phyloP scores from a whole-genome alignment of 1,140 invertebrate genomes.

The Ladona fulva region DNA sequence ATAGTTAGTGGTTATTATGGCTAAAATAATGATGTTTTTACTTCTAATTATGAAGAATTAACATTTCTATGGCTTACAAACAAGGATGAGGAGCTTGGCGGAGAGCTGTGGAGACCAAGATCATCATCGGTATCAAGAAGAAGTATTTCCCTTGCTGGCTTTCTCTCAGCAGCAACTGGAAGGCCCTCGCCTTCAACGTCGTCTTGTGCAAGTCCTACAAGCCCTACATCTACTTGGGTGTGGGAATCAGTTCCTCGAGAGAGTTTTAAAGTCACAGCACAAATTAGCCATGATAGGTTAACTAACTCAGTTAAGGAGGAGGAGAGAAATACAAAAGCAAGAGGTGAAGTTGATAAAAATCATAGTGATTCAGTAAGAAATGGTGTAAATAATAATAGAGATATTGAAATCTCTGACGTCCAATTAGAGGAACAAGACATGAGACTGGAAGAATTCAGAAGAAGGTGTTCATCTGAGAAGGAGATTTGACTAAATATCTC shows the following conservation, averaged over 20 bases:
- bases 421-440: neutral
- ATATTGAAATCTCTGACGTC: neutral
- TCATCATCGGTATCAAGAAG: slow-evolving; percentile 20
- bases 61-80: too few species aligned
- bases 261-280: neutral
- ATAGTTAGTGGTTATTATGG: too few species aligned
- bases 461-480: neutral
- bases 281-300: neutral
- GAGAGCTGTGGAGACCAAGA: slow-evolving; percentile 30
- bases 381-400: neutral
- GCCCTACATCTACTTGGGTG: neutral
- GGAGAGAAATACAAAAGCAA: neutral
- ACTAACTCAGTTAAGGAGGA: neutral
- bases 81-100: slow-evolving; percentile 34
- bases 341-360: neutral
- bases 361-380: neutral
- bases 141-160: neutral
- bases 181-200: neutral
- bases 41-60: too few species aligned
- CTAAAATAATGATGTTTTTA: too few species aligned
- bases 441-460: neutral
- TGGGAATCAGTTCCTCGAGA: neutral
- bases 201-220: neutral
- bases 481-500: neutral
- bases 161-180: neutral